A percentile compares a stretch with the other conserved stretches of the same genome.
These are phyloP conservation scores for Naso thynnoides DNA, from an alignment of 2,797 vertebrate genomes.

Conservation along the genomic window DNA sequence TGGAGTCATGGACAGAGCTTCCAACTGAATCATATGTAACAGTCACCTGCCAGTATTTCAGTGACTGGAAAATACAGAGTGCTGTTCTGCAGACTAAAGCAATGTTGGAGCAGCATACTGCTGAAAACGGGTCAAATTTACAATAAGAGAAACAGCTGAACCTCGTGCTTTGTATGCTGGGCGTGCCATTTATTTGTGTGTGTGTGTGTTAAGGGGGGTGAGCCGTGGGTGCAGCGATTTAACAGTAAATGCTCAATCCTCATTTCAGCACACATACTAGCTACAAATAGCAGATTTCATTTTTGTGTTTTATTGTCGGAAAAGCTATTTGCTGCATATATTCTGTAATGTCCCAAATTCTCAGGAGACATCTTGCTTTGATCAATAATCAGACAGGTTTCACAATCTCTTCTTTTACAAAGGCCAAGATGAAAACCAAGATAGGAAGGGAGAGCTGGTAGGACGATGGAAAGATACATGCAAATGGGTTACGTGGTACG, in stretches of 20 bases:
- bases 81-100: too few species aligned
- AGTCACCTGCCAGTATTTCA: too few species aligned
- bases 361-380: slow-evolving; percentile 39
- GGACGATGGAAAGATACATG: slow-evolving; percentile 51
- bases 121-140: too few species aligned
- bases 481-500: slow-evolving; percentile 48
- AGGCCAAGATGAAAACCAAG: slow-evolving; percentile 31
- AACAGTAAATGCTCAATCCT: slow-evolving; percentile 9
- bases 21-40: too few species aligned
- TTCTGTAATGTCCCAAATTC: slow-evolving; percentile 21
- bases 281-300: slow-evolving; percentile 32
- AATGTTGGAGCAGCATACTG: too few species aligned
- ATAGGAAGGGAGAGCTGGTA: slow-evolving; percentile 36
- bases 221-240: too few species aligned
- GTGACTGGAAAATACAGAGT: too few species aligned
- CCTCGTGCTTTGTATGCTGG: too few species aligned
- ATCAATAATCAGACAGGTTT: slow-evolving; percentile 51
- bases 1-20: too few species aligned
- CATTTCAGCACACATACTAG: slow-evolving; percentile 23
- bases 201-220: too few species aligned
- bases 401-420: slow-evolving; percentile 39
- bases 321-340: slow-evolving; percentile 13
- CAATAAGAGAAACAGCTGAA: too few species aligned
- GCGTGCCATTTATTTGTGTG: too few species aligned
- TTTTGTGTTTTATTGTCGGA: slow-evolving; percentile 8